These are phyloP conservation scores for Drosophila cognata DNA, from an alignment of 2,888 invertebrate species.

Conservation along the genomic window DNA sequence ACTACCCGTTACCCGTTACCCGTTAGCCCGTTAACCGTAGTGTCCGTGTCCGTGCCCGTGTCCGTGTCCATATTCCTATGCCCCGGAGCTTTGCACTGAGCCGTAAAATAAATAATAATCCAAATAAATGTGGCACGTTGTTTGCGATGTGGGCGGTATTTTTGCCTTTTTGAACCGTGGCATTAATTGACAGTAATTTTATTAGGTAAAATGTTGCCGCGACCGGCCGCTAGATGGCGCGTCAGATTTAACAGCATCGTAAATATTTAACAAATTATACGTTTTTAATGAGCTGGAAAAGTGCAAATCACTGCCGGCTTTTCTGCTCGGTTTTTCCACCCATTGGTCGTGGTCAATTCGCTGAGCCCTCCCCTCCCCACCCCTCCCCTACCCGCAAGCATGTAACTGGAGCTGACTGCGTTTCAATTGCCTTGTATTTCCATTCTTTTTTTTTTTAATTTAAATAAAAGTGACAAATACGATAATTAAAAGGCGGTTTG, in stretches of 20 bases:
- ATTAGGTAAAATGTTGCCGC: constrained; percentile 71
- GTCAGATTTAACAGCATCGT: constrained; percentile 63
- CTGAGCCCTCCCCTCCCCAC: too few relatives aligned
- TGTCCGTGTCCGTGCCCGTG: not conserved
- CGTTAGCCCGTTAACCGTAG: not conserved
- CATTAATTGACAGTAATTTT: constrained; percentile 80
- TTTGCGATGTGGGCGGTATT: not conserved
- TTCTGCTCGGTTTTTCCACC: constrained; percentile 17
- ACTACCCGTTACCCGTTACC: not conserved
- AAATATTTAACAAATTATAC: constrained; percentile 80
- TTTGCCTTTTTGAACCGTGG: constrained; percentile 25
- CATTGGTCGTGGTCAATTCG: constrained; percentile 10
- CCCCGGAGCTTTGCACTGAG: constrained; percentile 24
- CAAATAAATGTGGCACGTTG: constrained; percentile 64
- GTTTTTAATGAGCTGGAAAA: constrained; percentile 81
- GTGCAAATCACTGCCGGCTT: constrained; percentile 75
- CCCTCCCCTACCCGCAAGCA: not conserved
- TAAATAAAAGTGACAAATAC: constrained; percentile 44
- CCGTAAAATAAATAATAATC: constrained; percentile 77
- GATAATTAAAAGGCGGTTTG: constrained; percentile 58
- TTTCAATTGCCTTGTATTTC: constrained; percentile 5
- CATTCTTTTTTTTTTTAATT: constrained; percentile 1
- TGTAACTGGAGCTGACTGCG: not conserved
- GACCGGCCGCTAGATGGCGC: constrained; percentile 49
- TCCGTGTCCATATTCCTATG: not conserved